Evolutionary conservation across 2,797 vertebrate genomes (phyloP), one percentile per base, ranked within the genome.

Genomic region (Halcyon smyrnensis): DNA sequence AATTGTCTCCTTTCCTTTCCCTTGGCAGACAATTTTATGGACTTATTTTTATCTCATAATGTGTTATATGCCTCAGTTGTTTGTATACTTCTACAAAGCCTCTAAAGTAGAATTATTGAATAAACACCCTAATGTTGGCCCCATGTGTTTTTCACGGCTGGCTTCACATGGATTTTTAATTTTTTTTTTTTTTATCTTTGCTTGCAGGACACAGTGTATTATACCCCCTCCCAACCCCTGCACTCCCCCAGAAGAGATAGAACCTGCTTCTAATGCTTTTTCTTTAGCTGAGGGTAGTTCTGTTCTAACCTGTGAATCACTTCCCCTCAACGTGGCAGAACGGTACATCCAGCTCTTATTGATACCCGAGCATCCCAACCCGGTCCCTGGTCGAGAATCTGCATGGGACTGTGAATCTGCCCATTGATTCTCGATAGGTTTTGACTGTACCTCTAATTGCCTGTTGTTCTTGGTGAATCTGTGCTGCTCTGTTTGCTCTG

Each of bases 21-120:
- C 51, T 75, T 84, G 73, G 79, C 76, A 79, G 71, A 51, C 63
- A 69, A 69, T 78, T 92, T 90, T 82, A 84, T 82, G 54, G 67
- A 45, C 67, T 90, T 85, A 71, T 68, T 92, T 95, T 93, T 88
- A 64, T 90, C 80, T 93, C 9, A 1, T 81, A 86, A 48, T 80
- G 54, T 81, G 94, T 92, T 86, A 36, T 88, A 67, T 94, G 62
- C 28, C 36, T 92, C 79, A 73, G 50, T 92, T 93, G 71, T 89
- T 93, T 92, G 76, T 73, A 37, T 81, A 56, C 59, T 87, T 68
- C 86, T 73, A 60, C 70, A 77, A 93, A 95, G 43, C 75, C 18
- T 77, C 53, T 82, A 53, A 93, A 93, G 50, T 28, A 88, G 76
- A 95, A 88, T 76, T 96, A 89, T 34, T 92, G 84, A 90, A 86